Percentiles rank a stretch among this genome's conserved stretches.
Evolutionary conservation across 2,797 vertebrate genomes (phyloP).

Genomic region (Jordanella pulchra): DNA sequence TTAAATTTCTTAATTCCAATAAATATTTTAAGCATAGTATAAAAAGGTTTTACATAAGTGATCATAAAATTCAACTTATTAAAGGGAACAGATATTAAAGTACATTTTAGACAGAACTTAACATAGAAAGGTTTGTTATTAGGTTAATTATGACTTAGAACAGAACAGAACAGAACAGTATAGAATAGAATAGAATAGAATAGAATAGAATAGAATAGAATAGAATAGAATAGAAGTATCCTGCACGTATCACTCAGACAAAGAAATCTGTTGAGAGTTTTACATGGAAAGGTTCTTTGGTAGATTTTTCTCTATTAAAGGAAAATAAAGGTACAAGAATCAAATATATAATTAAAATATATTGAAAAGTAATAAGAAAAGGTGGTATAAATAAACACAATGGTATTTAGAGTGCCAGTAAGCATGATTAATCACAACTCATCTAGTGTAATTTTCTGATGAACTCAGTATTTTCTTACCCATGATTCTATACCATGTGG

Average conservation of each 20-base stretch:
- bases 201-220: not conserved
- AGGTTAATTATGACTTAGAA: not conserved
- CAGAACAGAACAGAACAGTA: no score
- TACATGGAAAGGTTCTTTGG: not conserved
- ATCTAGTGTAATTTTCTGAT: constrained; percentile 51
- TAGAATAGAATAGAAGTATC: not conserved
- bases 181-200: not conserved
- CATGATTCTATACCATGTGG: constrained; percentile 40
- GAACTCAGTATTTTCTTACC: constrained; percentile 49
- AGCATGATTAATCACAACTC: constrained; percentile 44
- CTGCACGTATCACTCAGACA: not conserved
- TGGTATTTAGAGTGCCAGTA: constrained; percentile 21
- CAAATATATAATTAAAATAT: not conserved
- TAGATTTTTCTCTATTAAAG: not conserved
- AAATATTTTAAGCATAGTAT: no score
- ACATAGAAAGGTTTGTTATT: not conserved
- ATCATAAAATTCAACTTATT: no score
- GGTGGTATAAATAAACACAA: constrained; percentile 19
- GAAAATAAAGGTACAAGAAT: constrained; percentile 3
- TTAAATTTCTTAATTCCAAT: no score
- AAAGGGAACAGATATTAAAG: no score
- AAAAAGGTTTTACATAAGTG: no score
- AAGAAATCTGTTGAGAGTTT: not conserved
- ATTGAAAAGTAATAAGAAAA: constrained; percentile 7
- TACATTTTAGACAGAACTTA: not conserved